Percentiles rank a stretch among this genome's conserved stretches.
phyloP scores from a whole-genome alignment of 2,113 vertebrate species.

The Acanthisitta chloris region DNA sequence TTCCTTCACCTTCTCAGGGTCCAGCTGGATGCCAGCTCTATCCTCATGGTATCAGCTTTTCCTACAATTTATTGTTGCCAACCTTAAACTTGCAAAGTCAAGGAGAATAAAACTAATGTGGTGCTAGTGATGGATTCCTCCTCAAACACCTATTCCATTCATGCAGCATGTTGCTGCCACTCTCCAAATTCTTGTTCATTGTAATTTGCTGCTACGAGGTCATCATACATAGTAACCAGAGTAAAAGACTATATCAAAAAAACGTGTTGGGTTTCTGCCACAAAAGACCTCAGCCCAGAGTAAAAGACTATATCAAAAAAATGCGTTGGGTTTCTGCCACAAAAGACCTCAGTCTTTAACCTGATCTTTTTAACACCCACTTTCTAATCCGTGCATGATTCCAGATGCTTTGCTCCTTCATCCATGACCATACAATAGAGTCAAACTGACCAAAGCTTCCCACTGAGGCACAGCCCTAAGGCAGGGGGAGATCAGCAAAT shows the following conservation, averaged over 20 bases:
- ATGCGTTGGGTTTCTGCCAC: not conserved
- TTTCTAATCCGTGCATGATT: not conserved
- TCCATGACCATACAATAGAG: not conserved
- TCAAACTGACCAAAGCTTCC: not conserved
- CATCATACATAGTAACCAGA: not conserved
- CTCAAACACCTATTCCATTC: not conserved
- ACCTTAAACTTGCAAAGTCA: not conserved
- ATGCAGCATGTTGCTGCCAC: not conserved
- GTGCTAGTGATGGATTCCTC: not conserved
- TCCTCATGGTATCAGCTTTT: not conserved
- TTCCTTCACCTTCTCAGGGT: not conserved
- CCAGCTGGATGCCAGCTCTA: not conserved
- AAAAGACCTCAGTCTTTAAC: not conserved
- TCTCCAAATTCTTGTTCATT: not conserved
- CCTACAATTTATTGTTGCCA: not conserved
- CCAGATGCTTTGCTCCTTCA: not conserved
- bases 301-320: not conserved
- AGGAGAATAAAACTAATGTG: not conserved
- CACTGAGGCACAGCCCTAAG: not conserved
- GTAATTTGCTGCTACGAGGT: not conserved
- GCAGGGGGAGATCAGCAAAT: not conserved
- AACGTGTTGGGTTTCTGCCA: not conserved
- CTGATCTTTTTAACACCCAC: not conserved
- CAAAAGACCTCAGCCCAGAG: too few relatives aligned
- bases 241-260: not conserved